These are phyloP conservation scores for Vireo altiloquus DNA, from an alignment of 2,113 vertebrate genomes.

Conservation along the genomic window DNA sequence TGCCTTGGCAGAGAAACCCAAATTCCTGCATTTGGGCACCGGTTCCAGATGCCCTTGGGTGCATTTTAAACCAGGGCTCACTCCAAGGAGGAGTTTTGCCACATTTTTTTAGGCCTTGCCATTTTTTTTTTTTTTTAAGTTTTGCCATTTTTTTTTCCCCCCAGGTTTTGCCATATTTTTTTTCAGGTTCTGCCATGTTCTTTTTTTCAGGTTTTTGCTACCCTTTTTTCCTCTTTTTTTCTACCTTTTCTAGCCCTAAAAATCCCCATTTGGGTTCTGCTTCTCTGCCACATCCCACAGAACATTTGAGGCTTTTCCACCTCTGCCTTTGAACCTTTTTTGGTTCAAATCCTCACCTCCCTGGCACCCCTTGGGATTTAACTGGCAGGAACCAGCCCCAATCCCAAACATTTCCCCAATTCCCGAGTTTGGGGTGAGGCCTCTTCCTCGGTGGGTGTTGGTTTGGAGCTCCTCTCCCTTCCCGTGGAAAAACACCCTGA, in stretches of 20 bases:
- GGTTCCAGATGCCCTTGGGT: background rate
- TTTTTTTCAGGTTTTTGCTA: no score
- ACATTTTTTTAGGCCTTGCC: background rate
- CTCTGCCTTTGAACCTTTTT: fast-evolving
- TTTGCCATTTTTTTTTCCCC: background rate
- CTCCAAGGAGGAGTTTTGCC: background rate
- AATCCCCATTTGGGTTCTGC: background rate
- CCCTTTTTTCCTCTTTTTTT: background rate
- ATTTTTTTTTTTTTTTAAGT: fast-evolving
- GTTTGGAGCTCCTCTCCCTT: background rate
- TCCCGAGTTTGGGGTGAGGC: background rate
- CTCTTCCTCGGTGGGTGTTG: background rate
- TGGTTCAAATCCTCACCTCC: background rate
- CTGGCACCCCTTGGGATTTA: background rate
- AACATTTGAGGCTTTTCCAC: fast-evolving
- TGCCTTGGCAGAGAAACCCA: background rate
- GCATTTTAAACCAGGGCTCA: background rate
- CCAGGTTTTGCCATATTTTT: background rate
- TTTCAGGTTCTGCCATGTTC: background rate
- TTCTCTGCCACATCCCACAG: fast-evolving
- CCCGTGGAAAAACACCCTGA: fast-evolving
- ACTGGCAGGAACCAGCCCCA: background rate
- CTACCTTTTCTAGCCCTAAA: background rate
- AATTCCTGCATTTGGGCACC: background rate
- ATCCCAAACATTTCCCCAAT: background rate